These are phyloP conservation scores for Cygnus buccinator DNA, from an alignment of 2,113 vertebrate species.

Conservation along the genomic window DNA sequence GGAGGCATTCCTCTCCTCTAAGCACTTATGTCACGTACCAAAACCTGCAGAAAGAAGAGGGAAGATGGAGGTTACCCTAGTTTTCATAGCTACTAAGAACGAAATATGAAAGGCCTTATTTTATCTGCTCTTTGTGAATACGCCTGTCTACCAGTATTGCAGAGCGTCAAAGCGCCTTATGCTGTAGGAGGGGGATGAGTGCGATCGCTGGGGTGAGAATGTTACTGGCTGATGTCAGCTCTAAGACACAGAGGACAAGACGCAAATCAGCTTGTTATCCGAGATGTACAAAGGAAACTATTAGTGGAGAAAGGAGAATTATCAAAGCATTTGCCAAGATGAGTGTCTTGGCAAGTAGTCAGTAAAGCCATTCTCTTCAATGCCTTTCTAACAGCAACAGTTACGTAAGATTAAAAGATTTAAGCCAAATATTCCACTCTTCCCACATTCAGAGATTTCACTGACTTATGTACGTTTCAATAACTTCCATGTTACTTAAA, in stretches of 20 bases:
- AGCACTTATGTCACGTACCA: neutral
- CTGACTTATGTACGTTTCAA: neutral
- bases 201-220: neutral
- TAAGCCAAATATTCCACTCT: neutral
- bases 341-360: neutral
- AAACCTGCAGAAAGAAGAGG: neutral
- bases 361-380: neutral
- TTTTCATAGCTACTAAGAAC: neutral
- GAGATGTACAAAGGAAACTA: neutral
- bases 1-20: neutral
- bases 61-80: neutral
- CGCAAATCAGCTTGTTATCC: neutral
- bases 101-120: neutral
- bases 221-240: neutral
- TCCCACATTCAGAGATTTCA: neutral
- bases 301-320: neutral
- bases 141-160: neutral
- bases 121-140: neutral
- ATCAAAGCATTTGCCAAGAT: neutral
- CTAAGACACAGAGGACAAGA: neutral
- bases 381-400: neutral
- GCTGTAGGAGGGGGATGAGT: neutral
- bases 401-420: neutral
- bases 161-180: neutral
- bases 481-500: constrained; percentile 25